Evolutionary conservation across 2,797 vertebrate species (phyloP).

Genomic region (Falco concolor): DNA sequence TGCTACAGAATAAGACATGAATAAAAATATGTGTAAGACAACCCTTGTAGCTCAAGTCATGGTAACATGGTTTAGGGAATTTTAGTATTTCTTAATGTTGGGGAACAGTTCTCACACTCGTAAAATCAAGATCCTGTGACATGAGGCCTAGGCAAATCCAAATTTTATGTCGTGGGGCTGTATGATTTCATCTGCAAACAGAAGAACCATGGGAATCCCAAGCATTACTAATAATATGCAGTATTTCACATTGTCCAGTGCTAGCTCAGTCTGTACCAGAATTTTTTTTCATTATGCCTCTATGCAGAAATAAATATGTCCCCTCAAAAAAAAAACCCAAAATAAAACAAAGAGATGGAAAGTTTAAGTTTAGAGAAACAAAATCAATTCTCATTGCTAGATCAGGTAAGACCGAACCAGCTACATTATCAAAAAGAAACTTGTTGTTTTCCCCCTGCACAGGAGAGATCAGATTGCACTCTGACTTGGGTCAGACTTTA

Average conservation of each 20-base stretch:
- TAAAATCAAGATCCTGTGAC: background rate
- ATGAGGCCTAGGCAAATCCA: background rate
- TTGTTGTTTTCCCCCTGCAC: background rate
- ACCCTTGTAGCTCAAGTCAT: accelerated
- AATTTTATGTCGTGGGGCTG: background rate
- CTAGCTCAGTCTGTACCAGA: background rate
- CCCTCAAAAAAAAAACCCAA: background rate
- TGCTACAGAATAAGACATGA: background rate
- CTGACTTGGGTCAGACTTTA: slow-evolving; percentile 8
- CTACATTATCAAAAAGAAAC: background rate
- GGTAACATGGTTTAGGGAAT: background rate
- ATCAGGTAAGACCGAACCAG: background rate
- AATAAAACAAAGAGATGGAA: background rate
- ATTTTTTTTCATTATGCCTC: background rate
- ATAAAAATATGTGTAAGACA: background rate
- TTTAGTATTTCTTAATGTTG: background rate
- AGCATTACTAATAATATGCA: background rate
- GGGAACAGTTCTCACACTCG: background rate
- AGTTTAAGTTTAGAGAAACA: background rate
- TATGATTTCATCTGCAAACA: background rate
- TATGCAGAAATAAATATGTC: background rate
- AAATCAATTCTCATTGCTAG: background rate
- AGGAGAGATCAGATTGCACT: background rate
- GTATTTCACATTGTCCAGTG: background rate
- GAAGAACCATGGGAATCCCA: background rate